phyloP scores from a whole-genome alignment of 2,113 vertebrate species.

The Nasalis larvatus region DNA sequence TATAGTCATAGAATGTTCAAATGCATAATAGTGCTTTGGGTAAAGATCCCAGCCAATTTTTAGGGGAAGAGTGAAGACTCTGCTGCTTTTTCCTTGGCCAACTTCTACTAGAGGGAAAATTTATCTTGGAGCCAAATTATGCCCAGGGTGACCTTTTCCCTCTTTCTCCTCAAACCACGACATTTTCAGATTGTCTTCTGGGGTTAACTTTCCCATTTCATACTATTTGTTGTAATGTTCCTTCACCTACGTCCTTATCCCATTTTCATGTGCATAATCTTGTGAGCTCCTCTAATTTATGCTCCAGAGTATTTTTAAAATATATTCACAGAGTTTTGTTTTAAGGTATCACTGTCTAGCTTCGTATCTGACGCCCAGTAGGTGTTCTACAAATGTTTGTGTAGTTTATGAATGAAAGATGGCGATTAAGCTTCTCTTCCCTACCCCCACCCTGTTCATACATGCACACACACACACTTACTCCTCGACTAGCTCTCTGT shows the following conservation, averaged over 20 bases:
- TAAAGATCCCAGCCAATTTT: constrained; percentile 64
- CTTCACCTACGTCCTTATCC: background rate
- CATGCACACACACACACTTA: too few relatives aligned
- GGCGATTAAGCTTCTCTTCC: background rate
- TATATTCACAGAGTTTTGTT: background rate
- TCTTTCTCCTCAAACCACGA: constrained; percentile 12
- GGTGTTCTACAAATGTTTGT: background rate
- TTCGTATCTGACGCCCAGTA: background rate
- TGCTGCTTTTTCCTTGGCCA: constrained; percentile 25
- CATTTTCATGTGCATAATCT: background rate
- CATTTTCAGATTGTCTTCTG: constrained; percentile 34
- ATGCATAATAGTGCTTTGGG: constrained; percentile 59
- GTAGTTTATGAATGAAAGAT: background rate
- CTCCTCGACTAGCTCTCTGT: background rate
- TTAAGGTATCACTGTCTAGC: background rate
- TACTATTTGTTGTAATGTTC: background rate
- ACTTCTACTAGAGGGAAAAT: constrained; percentile 42
- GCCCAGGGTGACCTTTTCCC: constrained; percentile 54
- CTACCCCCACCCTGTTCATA: background rate
- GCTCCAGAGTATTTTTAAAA: background rate
- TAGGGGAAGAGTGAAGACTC: constrained; percentile 37
- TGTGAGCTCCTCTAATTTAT: background rate
- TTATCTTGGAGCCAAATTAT: constrained; percentile 49
- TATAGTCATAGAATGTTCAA: constrained; percentile 74
- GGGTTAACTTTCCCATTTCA: background rate